A percentile compares a stretch with the other conserved stretches of the same genome.
These are phyloP conservation scores for Peromyscus eremicus DNA, from an alignment of 2,797 vertebrate genomes.

Conservation along the genomic window DNA sequence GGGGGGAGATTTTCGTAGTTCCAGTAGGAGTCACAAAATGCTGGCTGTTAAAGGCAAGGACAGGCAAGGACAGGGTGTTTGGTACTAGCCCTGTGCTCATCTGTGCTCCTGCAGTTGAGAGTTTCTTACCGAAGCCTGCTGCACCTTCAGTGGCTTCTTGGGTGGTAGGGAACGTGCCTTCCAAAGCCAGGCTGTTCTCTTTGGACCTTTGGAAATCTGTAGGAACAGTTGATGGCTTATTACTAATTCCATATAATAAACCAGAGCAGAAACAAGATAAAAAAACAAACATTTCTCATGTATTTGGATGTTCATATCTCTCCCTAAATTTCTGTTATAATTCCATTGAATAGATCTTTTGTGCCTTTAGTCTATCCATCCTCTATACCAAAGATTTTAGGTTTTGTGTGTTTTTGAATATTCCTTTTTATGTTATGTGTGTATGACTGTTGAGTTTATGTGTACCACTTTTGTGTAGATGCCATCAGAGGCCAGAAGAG, in stretches of 20 bases:
- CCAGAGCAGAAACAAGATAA: not conserved
- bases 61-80: not conserved
- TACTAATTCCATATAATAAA: not conserved
- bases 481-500: no score
- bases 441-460: not conserved
- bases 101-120: not conserved
- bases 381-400: not conserved
- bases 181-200: not conserved
- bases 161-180: not conserved
- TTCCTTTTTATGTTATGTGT: not conserved
- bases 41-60: not conserved
- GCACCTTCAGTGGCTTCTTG: not conserved
- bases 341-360: not conserved
- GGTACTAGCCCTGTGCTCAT: not conserved
- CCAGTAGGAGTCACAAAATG: not conserved
- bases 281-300: not conserved
- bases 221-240: slow-evolving; percentile 1
- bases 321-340: not conserved
- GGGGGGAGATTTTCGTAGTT: slow-evolving; percentile 26
- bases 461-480: not conserved
- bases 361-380: not conserved
- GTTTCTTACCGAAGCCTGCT: not conserved
- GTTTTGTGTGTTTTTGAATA: not conserved
- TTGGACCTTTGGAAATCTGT: slow-evolving; percentile 33
- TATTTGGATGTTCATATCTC: not conserved